Evolutionary conservation across 2,113 vertebrate genomes (phyloP), one percentile per base, ranked within the genome.

Genomic region (Nibea albiflora): DNA sequence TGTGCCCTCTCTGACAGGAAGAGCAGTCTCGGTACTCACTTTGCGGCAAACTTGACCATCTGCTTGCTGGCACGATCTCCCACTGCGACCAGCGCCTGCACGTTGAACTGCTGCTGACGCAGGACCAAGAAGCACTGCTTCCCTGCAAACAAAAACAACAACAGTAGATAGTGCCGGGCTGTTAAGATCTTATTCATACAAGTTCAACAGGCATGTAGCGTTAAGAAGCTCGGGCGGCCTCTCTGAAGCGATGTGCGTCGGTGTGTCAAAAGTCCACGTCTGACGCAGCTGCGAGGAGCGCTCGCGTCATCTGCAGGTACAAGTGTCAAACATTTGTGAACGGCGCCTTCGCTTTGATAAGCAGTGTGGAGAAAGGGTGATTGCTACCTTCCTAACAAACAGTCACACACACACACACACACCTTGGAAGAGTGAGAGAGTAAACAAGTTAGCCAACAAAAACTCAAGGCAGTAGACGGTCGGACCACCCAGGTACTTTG

Each of bases 1-100:
- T 96, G 93, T 90, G 91, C 94, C 92, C 93, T 87, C 94, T 94
- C 93, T 49, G 95, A 96, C 97, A 98, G 97, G 97, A 98, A 94
- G 84, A 94, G 92, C 95, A 93, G 96, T 96, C 95, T 95, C 88
- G 11, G 94, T 96, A 98, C 98, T 99, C 96, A 98, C 98, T 98
- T 98, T 95, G 97, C 98, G 87, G 97, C 96, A 95, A 99, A 99
- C 96, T 98, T 99, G 95, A 99, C 98, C 98, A 99, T 99, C 97
- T 99, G 98, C 96, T 98, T 99, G 97, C 98, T 99, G 77, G 97
- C 97, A 94, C 96, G 96, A 84, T 98, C 97, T 95, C 98, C 98
- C 95, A 99, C 98, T 24, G 98, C 98, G 88, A 98, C 97, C 78
- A 99, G 96, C 60, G 97, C 98, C 93, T 99, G 98, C 92, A 98